phyloP scores from a whole-genome alignment of 2,113 vertebrate genomes.

The Ictalurus furcatus region DNA sequence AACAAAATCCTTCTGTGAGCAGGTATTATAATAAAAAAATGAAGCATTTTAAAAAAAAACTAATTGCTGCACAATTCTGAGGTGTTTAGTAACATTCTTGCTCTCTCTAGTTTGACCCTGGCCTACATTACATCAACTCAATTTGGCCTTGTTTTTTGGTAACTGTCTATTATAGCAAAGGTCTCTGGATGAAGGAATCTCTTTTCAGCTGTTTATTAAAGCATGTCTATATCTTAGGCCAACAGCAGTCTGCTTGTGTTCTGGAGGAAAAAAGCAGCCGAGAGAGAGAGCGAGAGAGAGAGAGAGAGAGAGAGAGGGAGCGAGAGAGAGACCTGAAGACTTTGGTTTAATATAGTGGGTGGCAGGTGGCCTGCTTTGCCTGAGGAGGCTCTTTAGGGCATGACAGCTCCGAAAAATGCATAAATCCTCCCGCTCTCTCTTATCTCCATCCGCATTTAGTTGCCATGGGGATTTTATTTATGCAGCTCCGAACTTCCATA shows the following conservation, averaged over 20 bases:
- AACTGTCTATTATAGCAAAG: background rate
- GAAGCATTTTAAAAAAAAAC: background rate
- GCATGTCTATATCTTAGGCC: conserved; percentile 25
- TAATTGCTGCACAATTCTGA: background rate
- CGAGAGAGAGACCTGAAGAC: conserved; percentile 70
- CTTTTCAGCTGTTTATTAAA: background rate
- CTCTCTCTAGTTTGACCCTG: background rate
- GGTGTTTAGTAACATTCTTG: background rate
- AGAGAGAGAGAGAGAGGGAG: conserved; percentile 5
- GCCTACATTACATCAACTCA: background rate
- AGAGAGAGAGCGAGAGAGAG: background rate
- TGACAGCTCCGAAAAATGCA: conserved; percentile 87
- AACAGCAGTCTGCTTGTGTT: conserved; percentile 6
- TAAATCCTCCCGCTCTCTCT: conserved; percentile 79
- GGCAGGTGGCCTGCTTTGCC: conserved; percentile 87
- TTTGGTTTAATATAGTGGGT: conserved; percentile 84
- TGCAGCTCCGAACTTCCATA: conserved; percentile 78
- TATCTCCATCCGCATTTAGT: conserved; percentile 86
- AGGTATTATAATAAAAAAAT: background rate
- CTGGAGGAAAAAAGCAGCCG: conserved; percentile 14
- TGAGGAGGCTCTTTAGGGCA: conserved; percentile 87
- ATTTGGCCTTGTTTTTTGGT: background rate
- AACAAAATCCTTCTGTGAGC: background rate
- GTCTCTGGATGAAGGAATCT: background rate
- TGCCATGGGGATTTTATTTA: conserved; percentile 90